Base-by-base conservation (phyloP, 1,140 invertebrate species). In the Drosophila parvula region DNA sequence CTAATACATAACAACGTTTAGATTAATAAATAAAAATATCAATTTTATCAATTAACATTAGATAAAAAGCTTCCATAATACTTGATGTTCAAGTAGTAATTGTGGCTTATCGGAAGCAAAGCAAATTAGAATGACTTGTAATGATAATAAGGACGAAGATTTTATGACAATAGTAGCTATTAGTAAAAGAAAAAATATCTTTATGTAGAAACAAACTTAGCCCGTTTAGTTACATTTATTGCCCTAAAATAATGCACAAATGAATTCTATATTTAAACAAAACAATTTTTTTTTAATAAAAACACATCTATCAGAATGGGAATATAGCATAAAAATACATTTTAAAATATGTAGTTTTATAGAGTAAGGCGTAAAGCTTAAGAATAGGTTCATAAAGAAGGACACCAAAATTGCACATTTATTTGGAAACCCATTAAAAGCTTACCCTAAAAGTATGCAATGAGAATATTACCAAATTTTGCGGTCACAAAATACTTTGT, bases 161-260 rank as follows among this genome's bases (percentile, higher is more conserved):
- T 16, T 58, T 22, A 40, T 61, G 60, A 59, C 51, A 40, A 62
- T 62, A 62, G 34, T 62, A 58, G 34, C 6, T 28, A 30, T 12
- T 40, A 40, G 47, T 27, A n/a, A 11, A 14, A 11, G 5, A 2
- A 16, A 38, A 12, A 11, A 18, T 14, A n/a, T 28, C 27, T 8
- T n/a, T 11, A 57, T 11, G 12, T 38, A 53, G 18, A 30, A 38
- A 34, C 27, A 12, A 4, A 38, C 34, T 18, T 2, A 60, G 14
- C 16, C 14, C 5, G 7, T 27, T 51, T 28, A 27, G 3, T 9
- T 36, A 36, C 57, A 44, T 10, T 43, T 30, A 16, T 40, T 43
- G n/a, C 22, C 38, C 40, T 28, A 12, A 63, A 8, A 27, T 28
- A 18, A 12, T 32, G 47, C 9, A 22, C 18, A 34, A 51, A 14